A percentile compares a stretch with the other conserved stretches of the same genome.
These are phyloP conservation scores for Brachyrhaphis roseni DNA, from an alignment of 2,797 vertebrate genomes.

Conservation along the genomic window DNA sequence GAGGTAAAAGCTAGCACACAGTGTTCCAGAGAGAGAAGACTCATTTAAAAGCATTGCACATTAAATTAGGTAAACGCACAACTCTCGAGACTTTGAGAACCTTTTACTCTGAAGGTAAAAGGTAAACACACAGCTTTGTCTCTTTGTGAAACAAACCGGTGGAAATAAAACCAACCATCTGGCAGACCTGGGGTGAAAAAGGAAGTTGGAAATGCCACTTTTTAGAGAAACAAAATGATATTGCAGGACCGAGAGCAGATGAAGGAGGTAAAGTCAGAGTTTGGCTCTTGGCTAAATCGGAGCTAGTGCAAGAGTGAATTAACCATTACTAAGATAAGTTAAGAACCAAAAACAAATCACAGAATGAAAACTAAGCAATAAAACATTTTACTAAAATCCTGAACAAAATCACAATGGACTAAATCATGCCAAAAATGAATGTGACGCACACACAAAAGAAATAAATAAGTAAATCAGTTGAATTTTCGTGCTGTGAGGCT, in stretches of 20 bases:
- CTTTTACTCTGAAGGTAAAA: background rate
- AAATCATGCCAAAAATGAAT: background rate
- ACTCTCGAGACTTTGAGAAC: background rate
- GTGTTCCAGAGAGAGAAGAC: background rate
- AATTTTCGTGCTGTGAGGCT: background rate
- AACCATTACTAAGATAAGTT: background rate
- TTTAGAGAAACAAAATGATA: background rate
- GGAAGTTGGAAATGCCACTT: background rate
- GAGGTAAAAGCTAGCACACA: too few species aligned
- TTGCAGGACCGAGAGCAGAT: background rate
- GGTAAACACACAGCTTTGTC: background rate
- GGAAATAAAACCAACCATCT: background rate
- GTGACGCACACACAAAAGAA: background rate
- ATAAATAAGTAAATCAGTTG: background rate
- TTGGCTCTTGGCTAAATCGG: background rate
- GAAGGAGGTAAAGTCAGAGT: background rate
- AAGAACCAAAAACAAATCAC: background rate
- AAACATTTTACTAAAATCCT: background rate
- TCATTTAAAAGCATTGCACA: background rate
- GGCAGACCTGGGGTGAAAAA: background rate
- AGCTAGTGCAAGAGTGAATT: background rate
- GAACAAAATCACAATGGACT: background rate
- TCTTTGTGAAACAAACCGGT: background rate
- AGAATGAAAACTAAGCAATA: background rate
- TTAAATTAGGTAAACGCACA: background rate